These are phyloP conservation scores for Eueides isabella DNA, from an alignment of 1,140 invertebrate genomes.

Conservation along the genomic window DNA sequence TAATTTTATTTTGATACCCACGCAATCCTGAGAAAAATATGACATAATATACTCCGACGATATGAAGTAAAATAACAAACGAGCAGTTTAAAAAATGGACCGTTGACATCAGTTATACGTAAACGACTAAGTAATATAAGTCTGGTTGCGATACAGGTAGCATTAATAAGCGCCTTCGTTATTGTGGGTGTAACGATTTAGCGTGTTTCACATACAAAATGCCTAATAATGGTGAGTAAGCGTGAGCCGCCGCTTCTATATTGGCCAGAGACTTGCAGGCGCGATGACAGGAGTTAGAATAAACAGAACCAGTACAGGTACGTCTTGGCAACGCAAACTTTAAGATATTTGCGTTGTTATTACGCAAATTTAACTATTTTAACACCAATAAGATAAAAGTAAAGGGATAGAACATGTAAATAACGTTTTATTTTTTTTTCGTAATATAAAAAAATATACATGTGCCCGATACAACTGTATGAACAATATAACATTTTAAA, in stretches of 20 bases:
- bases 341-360: slow-evolving; percentile 25
- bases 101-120: slow-evolving; percentile 18
- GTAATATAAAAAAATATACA: not conserved
- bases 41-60: not conserved
- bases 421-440: not conserved
- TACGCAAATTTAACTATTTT: slow-evolving; percentile 28
- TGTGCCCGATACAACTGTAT: not conserved
- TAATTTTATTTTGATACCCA: too few relatives aligned
- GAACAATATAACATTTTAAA: not conserved
- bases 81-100: slow-evolving; percentile 25
- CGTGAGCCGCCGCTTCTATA: slow-evolving; percentile 46
- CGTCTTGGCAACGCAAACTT: slow-evolving; percentile 34
- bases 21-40: too few relatives aligned
- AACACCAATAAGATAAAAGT: slow-evolving; percentile 15
- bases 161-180: slow-evolving; percentile 41
- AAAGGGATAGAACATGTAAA: not conserved
- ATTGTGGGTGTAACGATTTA: slow-evolving; percentile 53
- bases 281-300: slow-evolving; percentile 45
- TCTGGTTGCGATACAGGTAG: slow-evolving; percentile 36
- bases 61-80: not conserved
- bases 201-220: slow-evolving; percentile 66
- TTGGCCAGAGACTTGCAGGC: slow-evolving; percentile 54
- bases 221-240: slow-evolving; percentile 56
- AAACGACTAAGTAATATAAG: slow-evolving; percentile 35
- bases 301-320: slow-evolving; percentile 31